A percentile compares a stretch with the other conserved stretches of the same genome.
These are phyloP conservation scores for Chromoteleia sp. DNA, from an alignment of 2,888 invertebrate species.

Conservation along the genomic window DNA sequence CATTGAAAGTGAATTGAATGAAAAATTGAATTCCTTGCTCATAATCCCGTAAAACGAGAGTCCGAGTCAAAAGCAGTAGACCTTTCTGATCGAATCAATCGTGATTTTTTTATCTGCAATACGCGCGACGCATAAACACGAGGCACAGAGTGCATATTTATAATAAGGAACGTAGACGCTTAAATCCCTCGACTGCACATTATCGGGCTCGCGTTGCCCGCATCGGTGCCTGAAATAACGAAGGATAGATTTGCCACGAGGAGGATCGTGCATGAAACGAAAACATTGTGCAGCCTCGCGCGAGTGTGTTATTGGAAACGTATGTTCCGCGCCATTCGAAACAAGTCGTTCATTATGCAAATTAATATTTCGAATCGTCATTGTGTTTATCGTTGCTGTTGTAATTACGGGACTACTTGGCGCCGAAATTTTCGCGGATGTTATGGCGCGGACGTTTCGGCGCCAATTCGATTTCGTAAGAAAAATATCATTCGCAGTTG, in stretches of 20 bases:
- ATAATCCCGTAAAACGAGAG: neutral
- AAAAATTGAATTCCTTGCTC: too few relatives aligned
- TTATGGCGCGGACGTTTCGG: too few relatives aligned
- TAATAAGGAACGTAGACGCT: slow-evolving; percentile 74
- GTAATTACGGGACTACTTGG: neutral
- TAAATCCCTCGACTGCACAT: slow-evolving; percentile 74
- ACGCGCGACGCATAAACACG: slow-evolving; percentile 51
- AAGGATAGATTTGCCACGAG: slow-evolving; percentile 63
- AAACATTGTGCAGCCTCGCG: slow-evolving; percentile 53
- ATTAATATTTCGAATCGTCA: slow-evolving; percentile 52
- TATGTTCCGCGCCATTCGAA: slow-evolving; percentile 27
- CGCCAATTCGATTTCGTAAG: too few relatives aligned
- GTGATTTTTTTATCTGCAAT: slow-evolving; percentile 9
- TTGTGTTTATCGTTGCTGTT: slow-evolving; percentile 26
- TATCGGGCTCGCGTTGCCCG: slow-evolving; percentile 68
- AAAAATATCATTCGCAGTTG: too few relatives aligned
- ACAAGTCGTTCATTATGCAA: slow-evolving; percentile 58
- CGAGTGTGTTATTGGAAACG: slow-evolving; percentile 61
- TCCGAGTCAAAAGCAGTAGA: slow-evolving; percentile 5
- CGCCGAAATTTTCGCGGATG: too few relatives aligned
- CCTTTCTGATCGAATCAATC: slow-evolving; percentile 39
- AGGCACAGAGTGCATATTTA: slow-evolving; percentile 69
- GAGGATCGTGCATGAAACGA: slow-evolving; percentile 65
- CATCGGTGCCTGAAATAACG: slow-evolving; percentile 72
- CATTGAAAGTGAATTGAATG: too few relatives aligned